Conservation (phyloP, 2,797 vertebrate species). For the Gorsachius magnificus region DNA sequence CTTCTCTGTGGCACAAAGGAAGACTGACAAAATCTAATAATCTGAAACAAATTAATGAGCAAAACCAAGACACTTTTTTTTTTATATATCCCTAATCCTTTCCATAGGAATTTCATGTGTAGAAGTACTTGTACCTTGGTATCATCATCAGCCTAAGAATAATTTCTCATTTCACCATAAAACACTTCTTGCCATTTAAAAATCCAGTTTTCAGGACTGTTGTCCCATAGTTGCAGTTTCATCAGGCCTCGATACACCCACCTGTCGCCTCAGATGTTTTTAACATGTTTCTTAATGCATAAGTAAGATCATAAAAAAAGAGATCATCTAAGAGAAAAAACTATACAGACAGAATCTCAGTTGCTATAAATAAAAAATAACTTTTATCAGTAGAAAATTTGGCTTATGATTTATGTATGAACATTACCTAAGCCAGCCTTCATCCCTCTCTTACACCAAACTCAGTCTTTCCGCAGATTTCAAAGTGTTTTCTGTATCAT, state of each 20-base stretch:
- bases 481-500: neutral
- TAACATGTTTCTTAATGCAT: neutral
- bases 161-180: neutral
- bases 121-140: neutral
- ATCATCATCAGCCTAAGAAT: neutral
- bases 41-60: neutral
- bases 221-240: neutral
- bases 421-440: neutral
- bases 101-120: neutral
- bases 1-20: neutral
- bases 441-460: neutral
- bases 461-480: neutral
- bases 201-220: neutral
- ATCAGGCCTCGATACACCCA: neutral
- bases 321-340: neutral
- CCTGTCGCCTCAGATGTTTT: neutral
- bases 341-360: neutral
- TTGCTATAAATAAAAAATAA: conserved; percentile 11
- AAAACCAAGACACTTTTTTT: neutral
- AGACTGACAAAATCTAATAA: neutral
- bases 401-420: neutral
- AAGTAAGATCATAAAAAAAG: neutral
- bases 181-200: neutral
- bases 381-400: conserved; percentile 16
- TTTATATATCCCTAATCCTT: neutral